Conservation (phyloP, 1,140 invertebrate genomes). For the Eueides isabella region DNA sequence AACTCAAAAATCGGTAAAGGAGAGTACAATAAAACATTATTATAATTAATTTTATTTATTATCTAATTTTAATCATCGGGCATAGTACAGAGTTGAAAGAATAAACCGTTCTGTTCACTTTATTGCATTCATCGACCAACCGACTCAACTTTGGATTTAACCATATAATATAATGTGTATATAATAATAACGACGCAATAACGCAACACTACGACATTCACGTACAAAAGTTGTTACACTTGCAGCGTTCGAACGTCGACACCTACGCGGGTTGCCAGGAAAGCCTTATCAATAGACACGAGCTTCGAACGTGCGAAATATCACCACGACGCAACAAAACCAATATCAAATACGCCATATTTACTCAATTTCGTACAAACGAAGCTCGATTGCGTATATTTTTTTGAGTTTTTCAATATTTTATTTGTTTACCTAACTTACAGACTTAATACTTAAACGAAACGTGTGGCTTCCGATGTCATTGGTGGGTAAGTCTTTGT, state of each 20-base stretch:
- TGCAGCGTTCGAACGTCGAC: slow-evolving; percentile 47
- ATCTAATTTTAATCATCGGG: slow-evolving; percentile 77
- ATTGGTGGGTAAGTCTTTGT: slow-evolving; percentile 78
- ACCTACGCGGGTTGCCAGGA: slow-evolving; percentile 67
- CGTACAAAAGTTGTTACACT: slow-evolving; percentile 60
- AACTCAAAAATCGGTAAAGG: background rate
- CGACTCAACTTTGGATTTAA: slow-evolving; percentile 49
- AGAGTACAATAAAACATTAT: slow-evolving; percentile 50
- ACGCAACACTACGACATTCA: slow-evolving; percentile 51
- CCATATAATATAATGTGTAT: slow-evolving; percentile 58
- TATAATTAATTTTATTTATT: slow-evolving; percentile 81
- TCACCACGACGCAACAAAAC: slow-evolving; percentile 36
- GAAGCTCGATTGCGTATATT: slow-evolving; percentile 67
- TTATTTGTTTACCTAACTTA: slow-evolving; percentile 78
- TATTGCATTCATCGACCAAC: slow-evolving; percentile 32
- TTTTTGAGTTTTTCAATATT: slow-evolving; percentile 63
- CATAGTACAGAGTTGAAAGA: slow-evolving; percentile 78
- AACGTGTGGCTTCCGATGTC: slow-evolving; percentile 77
- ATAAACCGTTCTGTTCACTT: slow-evolving; percentile 62
- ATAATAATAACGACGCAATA: slow-evolving; percentile 53
- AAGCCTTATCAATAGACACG: slow-evolving; percentile 74
- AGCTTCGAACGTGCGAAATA: slow-evolving; percentile 70
- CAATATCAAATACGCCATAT: slow-evolving; percentile 50
- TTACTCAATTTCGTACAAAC: slow-evolving; percentile 64
- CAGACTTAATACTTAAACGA: slow-evolving; percentile 78